phyloP scores from a whole-genome alignment of 2,797 vertebrate genomes.

The Balearica regulorum region DNA sequence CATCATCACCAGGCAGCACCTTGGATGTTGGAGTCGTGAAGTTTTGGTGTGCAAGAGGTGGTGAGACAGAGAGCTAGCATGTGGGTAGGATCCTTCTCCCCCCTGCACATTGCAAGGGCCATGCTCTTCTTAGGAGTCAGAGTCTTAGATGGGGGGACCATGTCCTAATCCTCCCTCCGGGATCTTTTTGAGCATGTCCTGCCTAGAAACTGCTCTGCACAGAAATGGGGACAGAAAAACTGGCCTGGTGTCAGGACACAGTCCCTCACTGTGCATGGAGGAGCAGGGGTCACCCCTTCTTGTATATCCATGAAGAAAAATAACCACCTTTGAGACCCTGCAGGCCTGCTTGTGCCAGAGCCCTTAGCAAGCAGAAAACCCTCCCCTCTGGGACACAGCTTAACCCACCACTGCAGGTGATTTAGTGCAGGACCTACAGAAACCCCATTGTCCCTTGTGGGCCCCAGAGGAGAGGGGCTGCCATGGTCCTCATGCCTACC shows the following conservation, averaged over 20 bases:
- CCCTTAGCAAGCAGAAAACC: background rate
- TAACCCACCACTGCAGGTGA: background rate
- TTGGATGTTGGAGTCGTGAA: background rate
- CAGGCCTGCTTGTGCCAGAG: background rate
- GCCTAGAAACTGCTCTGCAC: background rate
- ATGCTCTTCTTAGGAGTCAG: background rate
- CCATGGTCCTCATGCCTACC: too few species aligned
- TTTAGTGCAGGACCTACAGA: background rate
- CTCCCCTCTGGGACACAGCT: background rate
- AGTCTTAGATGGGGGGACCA: rapidly evolving
- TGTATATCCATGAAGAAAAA: background rate
- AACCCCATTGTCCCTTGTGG: rapidly evolving
- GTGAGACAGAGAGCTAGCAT: background rate
- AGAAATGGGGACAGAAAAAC: background rate
- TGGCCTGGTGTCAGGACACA: background rate
- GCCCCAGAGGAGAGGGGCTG: background rate
- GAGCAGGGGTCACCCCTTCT: background rate
- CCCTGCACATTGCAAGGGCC: background rate
- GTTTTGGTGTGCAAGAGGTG: background rate
- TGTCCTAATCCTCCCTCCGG: rapidly evolving
- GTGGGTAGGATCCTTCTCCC: background rate
- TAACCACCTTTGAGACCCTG: background rate
- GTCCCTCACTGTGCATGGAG: background rate
- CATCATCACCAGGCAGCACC: background rate
- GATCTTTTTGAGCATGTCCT: background rate